Base-by-base conservation (phyloP, 2,113 vertebrate genomes). In the Leucopsar rothschildi region DNA sequence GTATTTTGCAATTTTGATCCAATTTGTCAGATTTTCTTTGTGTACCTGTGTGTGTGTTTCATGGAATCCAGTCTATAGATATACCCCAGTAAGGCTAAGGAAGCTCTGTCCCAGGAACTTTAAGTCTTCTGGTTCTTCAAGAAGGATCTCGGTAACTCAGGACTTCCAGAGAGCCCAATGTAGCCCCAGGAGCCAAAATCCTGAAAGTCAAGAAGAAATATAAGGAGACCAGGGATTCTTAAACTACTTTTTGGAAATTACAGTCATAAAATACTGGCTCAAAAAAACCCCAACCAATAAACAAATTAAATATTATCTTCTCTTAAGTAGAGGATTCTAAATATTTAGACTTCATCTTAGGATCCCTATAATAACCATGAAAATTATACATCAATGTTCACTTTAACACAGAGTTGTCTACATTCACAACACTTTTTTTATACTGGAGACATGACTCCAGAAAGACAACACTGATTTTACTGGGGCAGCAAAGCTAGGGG, bases 251-350 rank as follows among this genome's bases (percentile, higher is more conserved):
- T 76, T 35, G 18, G n/a, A 56, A 66, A 70, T 39, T 0, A 47
- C 5, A 78, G 7, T 12, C 12, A 19, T 56, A 52, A 76, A 71
- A 82, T 16, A 50, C 6, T 4, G 4, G 57, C 19, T 53, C 7
- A 63, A 63, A 60, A 39, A 57, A 25, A 0, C 0, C 12, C 10
- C 31, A 81, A 7, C 4, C 3, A 35, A 44, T 18, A 25, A 45
- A 7, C 0, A 17, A 40, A 9, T 35, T 28, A 44, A 90, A 49
- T 44, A 71, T 11, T 76, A 35, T 7, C 6, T 25, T 82, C 9
- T 52, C 20, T 49, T 79, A 75, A 78, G 50, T 1, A 66, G 8
- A 40, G 24, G 11, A 42, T 59, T 35, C 4, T 47, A 59, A 73
- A 50, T 59, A 64, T 64, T 76, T 86, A 80, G 15, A 9, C 2